Evolutionary conservation across 2,113 vertebrate genomes (phyloP), one percentile per base, ranked within the genome.

Genomic region (Misgurnus anguillicaudatus): DNA sequence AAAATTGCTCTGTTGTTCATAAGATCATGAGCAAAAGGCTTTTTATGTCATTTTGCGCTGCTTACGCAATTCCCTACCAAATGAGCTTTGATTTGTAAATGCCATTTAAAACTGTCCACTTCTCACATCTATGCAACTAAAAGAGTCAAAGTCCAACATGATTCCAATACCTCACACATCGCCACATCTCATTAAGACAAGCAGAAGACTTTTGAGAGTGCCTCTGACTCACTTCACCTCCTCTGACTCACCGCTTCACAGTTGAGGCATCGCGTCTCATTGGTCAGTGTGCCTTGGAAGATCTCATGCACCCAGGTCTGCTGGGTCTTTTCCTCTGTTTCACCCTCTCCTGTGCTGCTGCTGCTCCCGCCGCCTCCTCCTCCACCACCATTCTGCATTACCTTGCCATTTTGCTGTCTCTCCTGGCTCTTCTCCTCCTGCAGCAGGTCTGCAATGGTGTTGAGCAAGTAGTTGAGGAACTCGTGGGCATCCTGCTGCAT

Each of bases 401-500:
- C 88, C 58, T 94, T 95, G 8, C 97, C 97, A n/a, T 99, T 99
- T 87, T 98, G 96, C 86, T 98, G 97, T n/a, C 95, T 91, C 87
- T 98, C 96, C 74, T 98, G 97, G 73, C 95, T 95, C 78, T 95
- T 94, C 84, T 98, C 97, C 86, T 99, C 97, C 91, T 98, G 97
- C 79, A 99, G 94, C 84, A 98, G 97, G 91, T 99, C 97, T 7
- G 95, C 97, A 78, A 99, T 94, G 57, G 97, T 99, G 85, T 99
- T 99, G 81, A 99, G 91, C 55, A 99, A 91, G 80, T 99, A 99
- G 92, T 99, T 99, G 80, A 99, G 93, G 89, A 98, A 99, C 57
- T 99, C 97, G 41, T 98, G 97, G 9, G 97, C 97, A 80, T 99
- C 97, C 89, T 99, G 97, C 88, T 99, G 97, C 97, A 98, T 99